Base-by-base conservation (phyloP, 2,888 invertebrate species). In the Escarpia spicata region DNA sequence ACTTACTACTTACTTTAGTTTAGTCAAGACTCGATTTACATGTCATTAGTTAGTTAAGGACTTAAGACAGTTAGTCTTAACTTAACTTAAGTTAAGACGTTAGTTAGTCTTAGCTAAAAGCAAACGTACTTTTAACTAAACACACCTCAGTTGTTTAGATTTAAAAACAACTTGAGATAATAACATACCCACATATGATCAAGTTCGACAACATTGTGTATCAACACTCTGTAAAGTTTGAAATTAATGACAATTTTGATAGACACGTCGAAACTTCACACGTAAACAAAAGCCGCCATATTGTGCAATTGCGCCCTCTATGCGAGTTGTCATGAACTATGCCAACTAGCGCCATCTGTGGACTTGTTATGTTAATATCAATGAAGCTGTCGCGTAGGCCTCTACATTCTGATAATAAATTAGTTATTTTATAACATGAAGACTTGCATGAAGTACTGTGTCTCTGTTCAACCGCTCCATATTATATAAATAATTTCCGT, bases 251-350 rank as follows among this genome's bases (percentile, higher is more conserved):
- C 15, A 75, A 75, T 26, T 75, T 75, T 26, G 75, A n/a, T 15
- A 75, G 75, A 75, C 75, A 75, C 75, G 75, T 75, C 75, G n/a
- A 75, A 75, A 75, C 75, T 26, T 75, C 75, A 75, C 75, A 75
- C 75, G 75, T 75, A 75, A 75, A 75, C 75, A 75, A 75, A 75
- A 75, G 75, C 4, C 75, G 75, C 75, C 75, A 75, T 75, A 75
- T 75, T 75, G 52, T 52, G 52, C 9, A 52, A 52, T 52, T 52
- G 15, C 52, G 52, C 52, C 52, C 52, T 15, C 52, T 52, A 2
- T 52, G 12, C 52, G 52, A 52, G 52, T 52, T 52, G 52, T 52
- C 52, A 52, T 9, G 52, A 52, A 52, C 52, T 52, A 52, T 52
- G 9, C 52, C 9, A 52, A 4, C 9, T 52, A 52, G 52, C 52